Evolutionary conservation across 2,113 vertebrate species (phyloP), one percentile per base, ranked within the genome.

Genomic region (Paramormyrops kingsleyae): DNA sequence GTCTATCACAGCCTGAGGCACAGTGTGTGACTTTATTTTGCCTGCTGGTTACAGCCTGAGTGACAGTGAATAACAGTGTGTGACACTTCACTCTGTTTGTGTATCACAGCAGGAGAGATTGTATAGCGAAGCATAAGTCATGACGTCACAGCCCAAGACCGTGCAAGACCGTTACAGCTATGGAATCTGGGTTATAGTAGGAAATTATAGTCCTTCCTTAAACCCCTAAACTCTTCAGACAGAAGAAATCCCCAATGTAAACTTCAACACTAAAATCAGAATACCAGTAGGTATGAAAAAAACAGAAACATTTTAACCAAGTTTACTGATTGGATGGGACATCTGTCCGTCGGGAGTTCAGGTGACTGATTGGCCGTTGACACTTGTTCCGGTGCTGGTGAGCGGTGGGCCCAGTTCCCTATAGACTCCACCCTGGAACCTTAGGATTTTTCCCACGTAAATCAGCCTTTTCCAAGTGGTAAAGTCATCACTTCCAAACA

Each of bases 401-500:
- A 93, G 92, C 91, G 92, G 87, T 15, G 62, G 92, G 93, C 94
- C 92, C 95, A 96, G 95, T 95, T 95, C 95, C 95, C 92, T 95
- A 93, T 93, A 94, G 94, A 94, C 95, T 94, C 95, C 90, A 92
- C 94, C 92, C 94, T 94, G 94, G 92, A 94, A 93, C 93, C 90
- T n/a, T 66, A 90, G 92, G 93, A 92, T 95, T 95, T 80, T 96
- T 96, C 95, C 95, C 95, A 95, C 95, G 96, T 96, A 96, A 96
- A 96, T 96, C 96, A 96, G 94, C 93, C 93, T 93, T 93, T 27
- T 89, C 92, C 94, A 92, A 94, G 95, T 95, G 95, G 95, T 96
- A 95, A 96, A 96, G 95, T 96, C 96, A 96, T 96, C 94, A 95
- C 92, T 83, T 94, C 93, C 87, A 93, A 90, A 94, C 91, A 93